Evolutionary conservation across 2,888 invertebrate species (phyloP).

Genomic region (Xanthia togata): DNA sequence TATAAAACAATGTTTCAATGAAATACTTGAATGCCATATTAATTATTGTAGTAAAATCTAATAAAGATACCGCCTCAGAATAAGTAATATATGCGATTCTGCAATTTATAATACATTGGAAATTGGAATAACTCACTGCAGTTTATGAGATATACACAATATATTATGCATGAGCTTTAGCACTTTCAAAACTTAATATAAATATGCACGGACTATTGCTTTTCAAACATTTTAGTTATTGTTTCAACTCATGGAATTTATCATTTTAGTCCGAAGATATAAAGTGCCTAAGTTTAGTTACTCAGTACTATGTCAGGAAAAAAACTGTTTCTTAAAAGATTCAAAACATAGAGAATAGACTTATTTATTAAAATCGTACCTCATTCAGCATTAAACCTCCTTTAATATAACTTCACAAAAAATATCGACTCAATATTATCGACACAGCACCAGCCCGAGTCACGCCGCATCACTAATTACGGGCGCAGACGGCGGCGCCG

Average conservation of each 20-base stretch:
- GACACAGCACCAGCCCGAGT: constrained; percentile 77
- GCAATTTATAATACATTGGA: not conserved
- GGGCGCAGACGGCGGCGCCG: constrained; percentile 86
- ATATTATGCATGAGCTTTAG: not conserved
- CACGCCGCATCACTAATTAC: constrained; percentile 88
- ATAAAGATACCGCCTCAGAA: not conserved
- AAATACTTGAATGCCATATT: not conserved
- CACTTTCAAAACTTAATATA: not conserved
- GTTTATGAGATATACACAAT: not conserved
- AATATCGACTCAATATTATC: constrained; percentile 71
- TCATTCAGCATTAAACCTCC: not conserved
- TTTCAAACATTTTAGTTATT: not conserved
- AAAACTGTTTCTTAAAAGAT: not conserved
- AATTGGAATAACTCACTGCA: not conserved
- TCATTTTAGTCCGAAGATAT: not conserved
- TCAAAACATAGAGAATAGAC: no score
- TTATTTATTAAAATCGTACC: not conserved
- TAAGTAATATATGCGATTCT: not conserved
- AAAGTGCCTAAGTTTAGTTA: not conserved
- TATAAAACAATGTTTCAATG: not conserved
- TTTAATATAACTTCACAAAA: not conserved
- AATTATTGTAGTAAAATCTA: not conserved
- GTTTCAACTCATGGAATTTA: not conserved
- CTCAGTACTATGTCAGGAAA: not conserved
- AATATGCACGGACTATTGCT: not conserved